Evolutionary conservation across 1,140 invertebrate species (phyloP).

Genomic region (Samia ricini): DNA sequence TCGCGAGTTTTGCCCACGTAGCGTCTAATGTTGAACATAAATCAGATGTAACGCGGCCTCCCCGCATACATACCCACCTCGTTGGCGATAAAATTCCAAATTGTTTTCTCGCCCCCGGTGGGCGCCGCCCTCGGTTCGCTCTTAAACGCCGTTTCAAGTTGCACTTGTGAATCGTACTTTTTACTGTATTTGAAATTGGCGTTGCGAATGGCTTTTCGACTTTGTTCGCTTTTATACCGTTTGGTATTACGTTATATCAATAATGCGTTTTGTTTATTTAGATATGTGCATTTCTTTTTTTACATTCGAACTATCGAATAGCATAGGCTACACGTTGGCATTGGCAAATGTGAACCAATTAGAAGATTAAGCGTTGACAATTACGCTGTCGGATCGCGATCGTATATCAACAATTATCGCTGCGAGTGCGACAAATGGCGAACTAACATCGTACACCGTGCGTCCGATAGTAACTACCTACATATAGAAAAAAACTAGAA

Average conservation of each 20-base stretch:
- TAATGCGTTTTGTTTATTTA: no score
- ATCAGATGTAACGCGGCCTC: conserved; percentile 65
- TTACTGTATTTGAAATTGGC: conserved; percentile 73
- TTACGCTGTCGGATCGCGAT: conserved; percentile 71
- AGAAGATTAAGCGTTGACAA: conserved; percentile 78
- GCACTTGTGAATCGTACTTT: conserved; percentile 75
- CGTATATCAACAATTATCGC: conserved; percentile 77
- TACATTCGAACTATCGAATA: conserved; percentile 45
- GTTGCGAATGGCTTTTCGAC: conserved; percentile 64
- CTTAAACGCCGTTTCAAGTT: conserved; percentile 75
- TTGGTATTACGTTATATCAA: conserved; percentile 39
- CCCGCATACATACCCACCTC: conserved; percentile 41
- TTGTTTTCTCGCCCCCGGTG: conserved; percentile 73
- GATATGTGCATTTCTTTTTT: conserved; percentile 51
- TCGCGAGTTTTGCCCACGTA: conserved; percentile 49
- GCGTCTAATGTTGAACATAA: conserved; percentile 64
- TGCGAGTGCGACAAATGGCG: conserved; percentile 72
- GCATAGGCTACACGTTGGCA: conserved; percentile 60
- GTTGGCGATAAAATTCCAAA: conserved; percentile 71
- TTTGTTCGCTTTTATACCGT: conserved; percentile 38
- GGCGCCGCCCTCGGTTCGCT: conserved; percentile 71
- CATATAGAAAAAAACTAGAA: conserved; percentile 13
- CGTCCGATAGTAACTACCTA: conserved; percentile 39
- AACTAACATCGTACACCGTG: conserved; percentile 46
- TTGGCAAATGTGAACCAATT: conserved; percentile 76